Percentiles rank a stretch among this genome's conserved stretches.
Evolutionary conservation across 2,888 invertebrate species (phyloP).

Genomic region (Pollenia griseotomentosa): DNA sequence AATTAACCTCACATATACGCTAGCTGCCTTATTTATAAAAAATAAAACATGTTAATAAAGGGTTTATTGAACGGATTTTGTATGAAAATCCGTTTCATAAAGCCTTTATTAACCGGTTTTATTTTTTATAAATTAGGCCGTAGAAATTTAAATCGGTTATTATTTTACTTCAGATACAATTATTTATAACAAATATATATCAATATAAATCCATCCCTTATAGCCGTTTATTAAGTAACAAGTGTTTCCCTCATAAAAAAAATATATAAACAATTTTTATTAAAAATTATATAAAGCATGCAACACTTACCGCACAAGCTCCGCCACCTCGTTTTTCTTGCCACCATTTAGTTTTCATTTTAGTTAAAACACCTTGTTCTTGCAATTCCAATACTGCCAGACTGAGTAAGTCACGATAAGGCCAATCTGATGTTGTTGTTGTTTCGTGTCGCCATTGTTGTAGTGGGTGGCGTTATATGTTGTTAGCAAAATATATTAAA

Average conservation of each 20-base stretch:
- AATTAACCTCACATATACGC: too few relatives aligned
- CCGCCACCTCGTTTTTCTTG: constrained; percentile 91
- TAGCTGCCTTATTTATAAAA: too few relatives aligned
- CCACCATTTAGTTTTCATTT: constrained; percentile 96
- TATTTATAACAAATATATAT: too few relatives aligned
- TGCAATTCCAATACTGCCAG: constrained; percentile 93
- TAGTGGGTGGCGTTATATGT: constrained; percentile 21
- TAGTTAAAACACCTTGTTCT: constrained; percentile 91
- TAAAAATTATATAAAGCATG: neutral
- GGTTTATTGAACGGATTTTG: too few relatives aligned
- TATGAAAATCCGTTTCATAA: too few relatives aligned
- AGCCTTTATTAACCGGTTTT: too few relatives aligned
- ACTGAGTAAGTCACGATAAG: constrained; percentile 90
- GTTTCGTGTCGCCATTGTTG: constrained; percentile 44
- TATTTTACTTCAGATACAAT: too few relatives aligned
- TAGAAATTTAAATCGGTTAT: too few relatives aligned
- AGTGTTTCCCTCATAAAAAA: constrained; percentile 31
- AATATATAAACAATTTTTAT: neutral
- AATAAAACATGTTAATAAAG: too few relatives aligned
- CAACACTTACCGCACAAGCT: constrained; percentile 87
- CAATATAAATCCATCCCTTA: too few relatives aligned
- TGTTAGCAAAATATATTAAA: constrained; percentile 15
- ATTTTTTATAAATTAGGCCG: too few relatives aligned
- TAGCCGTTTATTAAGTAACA: neutral
- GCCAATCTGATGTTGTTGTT: constrained; percentile 82